These are phyloP conservation scores for Meloidogyne hapla DNA, from an alignment of 1,140 invertebrate species.

Conservation along the genomic window DNA sequence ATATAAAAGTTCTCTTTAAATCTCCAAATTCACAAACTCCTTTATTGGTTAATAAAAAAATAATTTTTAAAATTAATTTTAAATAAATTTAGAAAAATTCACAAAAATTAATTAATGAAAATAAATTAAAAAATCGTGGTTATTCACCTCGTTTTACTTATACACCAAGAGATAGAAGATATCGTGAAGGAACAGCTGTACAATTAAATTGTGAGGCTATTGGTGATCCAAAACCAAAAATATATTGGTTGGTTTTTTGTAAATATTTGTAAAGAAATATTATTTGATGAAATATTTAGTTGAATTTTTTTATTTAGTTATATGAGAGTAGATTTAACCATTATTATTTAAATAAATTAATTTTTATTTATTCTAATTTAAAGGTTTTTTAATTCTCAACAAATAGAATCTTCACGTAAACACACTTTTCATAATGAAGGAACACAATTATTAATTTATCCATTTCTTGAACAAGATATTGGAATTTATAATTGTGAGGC, in stretches of 20 bases:
- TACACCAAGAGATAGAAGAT: slow-evolving; percentile 49
- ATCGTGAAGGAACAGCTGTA: slow-evolving; percentile 56
- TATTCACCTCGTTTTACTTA: slow-evolving; percentile 53
- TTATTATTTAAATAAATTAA: too few species aligned
- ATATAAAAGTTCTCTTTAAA: neutral
- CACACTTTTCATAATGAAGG: slow-evolving; percentile 44
- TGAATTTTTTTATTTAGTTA: too few species aligned
- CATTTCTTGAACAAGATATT: slow-evolving; percentile 61
- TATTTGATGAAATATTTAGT: too few species aligned
- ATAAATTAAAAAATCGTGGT: neutral
- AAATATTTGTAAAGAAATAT: neutral
- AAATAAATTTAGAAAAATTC: slow-evolving; percentile 9
- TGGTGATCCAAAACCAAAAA: slow-evolving; percentile 53
- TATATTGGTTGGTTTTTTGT: slow-evolving; percentile 43
- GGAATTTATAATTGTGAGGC: slow-evolving; percentile 59
- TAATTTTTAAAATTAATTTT: neutral
- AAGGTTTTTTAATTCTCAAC: slow-evolving; percentile 45
- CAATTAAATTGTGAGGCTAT: slow-evolving; percentile 54
- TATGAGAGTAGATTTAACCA: too few species aligned
- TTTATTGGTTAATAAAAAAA: neutral
- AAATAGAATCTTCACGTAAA: slow-evolving; percentile 49
- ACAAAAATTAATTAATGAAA: neutral
- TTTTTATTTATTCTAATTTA: too few species aligned
- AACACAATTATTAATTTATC: slow-evolving; percentile 57
- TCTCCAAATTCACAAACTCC: neutral